A percentile compares a stretch with the other conserved stretches of the same genome.
Conservation (phyloP, 2,888 invertebrate species). For the Augiades crinisus region DNA sequence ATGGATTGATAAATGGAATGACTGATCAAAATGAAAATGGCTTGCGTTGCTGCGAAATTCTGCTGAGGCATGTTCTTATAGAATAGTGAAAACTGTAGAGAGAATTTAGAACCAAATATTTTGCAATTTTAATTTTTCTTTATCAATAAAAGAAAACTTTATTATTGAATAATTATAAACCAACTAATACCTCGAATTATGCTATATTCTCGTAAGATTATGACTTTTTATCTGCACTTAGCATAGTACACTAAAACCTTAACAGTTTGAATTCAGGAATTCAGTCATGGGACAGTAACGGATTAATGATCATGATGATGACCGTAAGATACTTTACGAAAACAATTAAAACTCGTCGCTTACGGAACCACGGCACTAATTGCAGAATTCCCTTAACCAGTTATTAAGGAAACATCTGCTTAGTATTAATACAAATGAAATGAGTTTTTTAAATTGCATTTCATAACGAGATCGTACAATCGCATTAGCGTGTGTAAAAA, state of each 20-base stretch:
- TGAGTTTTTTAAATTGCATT: constrained; percentile 17
- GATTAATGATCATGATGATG: too few species aligned
- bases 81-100: constrained; percentile 35
- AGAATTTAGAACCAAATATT: neutral
- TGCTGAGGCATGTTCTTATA: constrained; percentile 56
- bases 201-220: too few species aligned
- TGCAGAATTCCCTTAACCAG: neutral
- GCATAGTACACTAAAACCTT: too few species aligned
- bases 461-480: constrained; percentile 20
- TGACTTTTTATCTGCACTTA: too few species aligned
- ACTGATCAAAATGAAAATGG: constrained; percentile 69
- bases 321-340: too few species aligned
- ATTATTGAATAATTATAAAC: too few species aligned
- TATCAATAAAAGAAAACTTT: too few species aligned
- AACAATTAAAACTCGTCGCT: neutral
- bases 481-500: constrained; percentile 16
- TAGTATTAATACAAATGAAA: constrained; percentile 2
- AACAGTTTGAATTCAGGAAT: too few species aligned
- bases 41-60: constrained; percentile 57
- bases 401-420: constrained; percentile 12
- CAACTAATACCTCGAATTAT: too few species aligned
- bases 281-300: too few species aligned
- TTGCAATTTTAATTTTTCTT: too few species aligned
- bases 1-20: constrained; percentile 64
- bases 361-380: neutral